A percentile compares a stretch with the other conserved stretches of the same genome.
These are phyloP conservation scores for Microctenopoma stevenorrisi DNA, from an alignment of 2,797 vertebrate species.

Conservation along the genomic window DNA sequence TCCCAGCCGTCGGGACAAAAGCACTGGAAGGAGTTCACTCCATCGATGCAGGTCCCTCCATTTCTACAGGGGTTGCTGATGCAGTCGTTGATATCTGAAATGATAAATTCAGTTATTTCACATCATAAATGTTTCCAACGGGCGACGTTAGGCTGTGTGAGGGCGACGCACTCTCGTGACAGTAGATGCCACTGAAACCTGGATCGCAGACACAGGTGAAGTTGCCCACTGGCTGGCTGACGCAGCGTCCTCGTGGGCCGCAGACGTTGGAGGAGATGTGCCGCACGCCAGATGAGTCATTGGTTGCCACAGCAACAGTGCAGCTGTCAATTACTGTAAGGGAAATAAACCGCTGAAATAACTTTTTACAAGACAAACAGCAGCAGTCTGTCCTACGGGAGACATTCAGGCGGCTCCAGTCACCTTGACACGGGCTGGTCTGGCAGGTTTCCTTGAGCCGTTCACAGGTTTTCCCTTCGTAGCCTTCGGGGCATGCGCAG, in stretches of 20 bases:
- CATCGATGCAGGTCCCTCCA: slow-evolving; percentile 95
- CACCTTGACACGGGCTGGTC: slow-evolving; percentile 91
- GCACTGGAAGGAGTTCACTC: slow-evolving; percentile 92
- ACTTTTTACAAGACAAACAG: neutral
- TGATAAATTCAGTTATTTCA: neutral
- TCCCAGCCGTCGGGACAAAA: slow-evolving; percentile 97
- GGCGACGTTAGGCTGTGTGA: too few species aligned
- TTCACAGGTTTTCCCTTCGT: slow-evolving; percentile 93
- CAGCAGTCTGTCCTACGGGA: rapidly evolving
- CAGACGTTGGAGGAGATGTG: slow-evolving; percentile 90
- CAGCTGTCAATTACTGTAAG: slow-evolving; percentile 93
- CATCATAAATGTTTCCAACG: too few species aligned
- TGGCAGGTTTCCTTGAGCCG: slow-evolving; percentile 88
- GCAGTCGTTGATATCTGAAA: slow-evolving; percentile 94
- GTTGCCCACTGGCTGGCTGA: slow-evolving; percentile 91
- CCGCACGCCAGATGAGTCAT: slow-evolving; percentile 83
- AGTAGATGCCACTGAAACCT: slow-evolving; percentile 94
- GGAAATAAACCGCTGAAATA: neutral
- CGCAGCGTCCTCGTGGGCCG: slow-evolving; percentile 90
- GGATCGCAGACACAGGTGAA: slow-evolving; percentile 93
- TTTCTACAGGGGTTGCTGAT: slow-evolving; percentile 88
- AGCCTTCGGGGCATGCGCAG: slow-evolving; percentile 92
- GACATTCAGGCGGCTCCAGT: neutral
- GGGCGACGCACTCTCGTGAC: slow-evolving; percentile 92
- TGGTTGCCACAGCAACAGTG: slow-evolving; percentile 87